Evolutionary conservation across 2,797 vertebrate genomes (phyloP), one percentile per base, ranked within the genome.

Genomic region (Myotis daubentonii): DNA sequence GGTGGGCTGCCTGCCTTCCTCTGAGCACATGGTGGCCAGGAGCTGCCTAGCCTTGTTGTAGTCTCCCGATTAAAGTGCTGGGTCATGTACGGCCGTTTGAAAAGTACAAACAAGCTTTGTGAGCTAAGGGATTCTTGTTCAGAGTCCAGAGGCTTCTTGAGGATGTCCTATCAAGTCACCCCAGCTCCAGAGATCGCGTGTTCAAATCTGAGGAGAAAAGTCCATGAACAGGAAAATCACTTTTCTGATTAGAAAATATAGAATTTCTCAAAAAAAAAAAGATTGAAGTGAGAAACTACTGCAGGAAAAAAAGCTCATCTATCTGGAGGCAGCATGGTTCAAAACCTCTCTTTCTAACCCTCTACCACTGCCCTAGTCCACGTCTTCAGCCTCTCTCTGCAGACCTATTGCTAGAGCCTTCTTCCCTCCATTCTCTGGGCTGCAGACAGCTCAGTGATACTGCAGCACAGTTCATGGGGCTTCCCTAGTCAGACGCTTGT

Each of bases 191-290:
- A 66, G 53, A 92, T 17, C 95, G 95, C 74, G 65, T 60, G 38
- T 94, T 97, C 80, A 94, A 71, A 95, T 95, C 57, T 98, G 94
- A 85, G 83, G 81, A 97, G 93, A 81, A 95, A 95, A 96, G 60
- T 68, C 47, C 76, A 92, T 25, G 90, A 71, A 88, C 1, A 93
- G 28, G 47, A 93, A 92, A 91, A 25, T 83, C 57, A 86, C 38
- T 87, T 51, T 91, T 87, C 23, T 62, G 60, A 87, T 80, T 53
- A 53, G 75, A 78, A 89, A 89, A 91, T 53, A 87, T 4, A 65
- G 70, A 68, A 76, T 8, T 10, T 85, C 53, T 70, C 60, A 71
- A 71, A 87, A 88, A 71, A 88, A 71, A 79, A 62, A 68, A 81
- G 78, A 84, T 23, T 85, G 65, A 49, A 91, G 11, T 75, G 16